Evolutionary conservation across 2,797 vertebrate species (phyloP), one percentile per base, ranked within the genome.

Genomic region (Neomorphus geoffroyi): DNA sequence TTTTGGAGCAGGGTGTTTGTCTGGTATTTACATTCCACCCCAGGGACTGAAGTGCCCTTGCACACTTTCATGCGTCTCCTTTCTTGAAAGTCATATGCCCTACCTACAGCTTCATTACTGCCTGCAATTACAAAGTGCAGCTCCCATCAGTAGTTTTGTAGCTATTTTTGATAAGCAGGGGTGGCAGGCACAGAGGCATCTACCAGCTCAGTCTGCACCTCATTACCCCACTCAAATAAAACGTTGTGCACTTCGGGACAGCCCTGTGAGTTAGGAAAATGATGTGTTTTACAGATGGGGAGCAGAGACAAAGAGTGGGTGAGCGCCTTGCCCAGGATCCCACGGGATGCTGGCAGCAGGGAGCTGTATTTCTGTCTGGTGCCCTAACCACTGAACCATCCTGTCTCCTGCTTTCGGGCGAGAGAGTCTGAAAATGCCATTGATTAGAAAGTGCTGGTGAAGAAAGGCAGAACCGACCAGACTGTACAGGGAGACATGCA

Each of bases 401-500:
- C 91, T 67, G 82, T 88, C 92, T 93, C 66, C 90, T 92, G 95
- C 94, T 90, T 89, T 83, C 12, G 2, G 91, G 87, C 7, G 7
- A 92, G 50, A 89, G 77, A 95, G 51, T 28, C 91, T 79, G 90
- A 91, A 92, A 95, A 86, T 2, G 28, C 85, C 91, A 71, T 90
- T 90, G 95, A 92, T 93, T 91, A 94, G 92, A 93, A 90, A 86
- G 87, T 12, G 94, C 93, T 70, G 84, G 53, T 13, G 46, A 72
- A 53, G 81, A 66, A 83, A 92, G 90, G 85, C 66, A 50, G 91
- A 62, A 72, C 48, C 27, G 65, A 79, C 80, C 14, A 92, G 93
- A 89, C 92, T 92, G 53, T 11, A 6, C 73, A 64, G 80, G 85
- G 92, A 97, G 95, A 93, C 93, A 93, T 93, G 92, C 92, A 96